These are phyloP conservation scores for Ailurus styani DNA, from an alignment of 2,113 vertebrate genomes.

Conservation along the genomic window DNA sequence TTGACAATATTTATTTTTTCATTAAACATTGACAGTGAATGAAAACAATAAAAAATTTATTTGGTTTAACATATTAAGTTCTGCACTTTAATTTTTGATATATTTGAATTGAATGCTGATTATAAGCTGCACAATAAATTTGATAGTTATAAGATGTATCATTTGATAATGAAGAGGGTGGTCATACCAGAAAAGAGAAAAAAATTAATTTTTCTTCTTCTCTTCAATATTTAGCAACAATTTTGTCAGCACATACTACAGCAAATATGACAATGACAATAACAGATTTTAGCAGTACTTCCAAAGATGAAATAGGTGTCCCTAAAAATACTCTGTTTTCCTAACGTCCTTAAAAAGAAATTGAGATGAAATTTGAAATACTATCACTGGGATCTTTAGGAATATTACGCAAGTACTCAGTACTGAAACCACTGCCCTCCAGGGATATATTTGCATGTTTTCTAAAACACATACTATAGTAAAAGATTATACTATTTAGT, in stretches of 20 bases:
- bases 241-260: background rate
- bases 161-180: background rate
- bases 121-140: background rate
- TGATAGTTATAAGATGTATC: background rate
- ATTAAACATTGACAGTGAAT: background rate
- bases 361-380: slow-evolving; percentile 29
- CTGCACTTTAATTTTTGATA: background rate
- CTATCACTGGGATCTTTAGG: background rate
- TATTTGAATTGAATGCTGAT: background rate
- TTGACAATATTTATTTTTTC: background rate
- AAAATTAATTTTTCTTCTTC: background rate
- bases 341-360: background rate
- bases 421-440: background rate
- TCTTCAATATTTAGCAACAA: background rate
- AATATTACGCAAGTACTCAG: background rate
- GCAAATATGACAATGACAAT: background rate
- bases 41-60: background rate
- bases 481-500: slow-evolving; percentile 29
- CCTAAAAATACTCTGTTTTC: background rate
- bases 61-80: background rate
- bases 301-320: background rate
- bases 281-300: background rate
- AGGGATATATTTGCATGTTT: background rate
- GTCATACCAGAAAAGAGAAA: background rate
- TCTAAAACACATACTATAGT: background rate